phyloP scores from a whole-genome alignment of 2,797 vertebrate genomes.

The Scolopax rusticola region DNA sequence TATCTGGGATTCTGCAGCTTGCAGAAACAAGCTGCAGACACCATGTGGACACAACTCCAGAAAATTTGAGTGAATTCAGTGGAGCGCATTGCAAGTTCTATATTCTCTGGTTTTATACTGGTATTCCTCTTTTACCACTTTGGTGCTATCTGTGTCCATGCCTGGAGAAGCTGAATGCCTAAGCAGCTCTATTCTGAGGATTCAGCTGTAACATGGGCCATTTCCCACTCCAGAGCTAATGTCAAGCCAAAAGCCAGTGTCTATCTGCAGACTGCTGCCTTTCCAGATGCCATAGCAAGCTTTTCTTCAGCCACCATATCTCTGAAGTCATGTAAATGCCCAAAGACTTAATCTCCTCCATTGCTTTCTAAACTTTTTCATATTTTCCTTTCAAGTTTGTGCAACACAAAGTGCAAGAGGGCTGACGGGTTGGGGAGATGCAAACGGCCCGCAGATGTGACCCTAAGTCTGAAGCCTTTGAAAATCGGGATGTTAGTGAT shows the following conservation, averaged over 20 bases:
- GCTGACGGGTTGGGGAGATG: not conserved
- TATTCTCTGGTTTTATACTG: not conserved
- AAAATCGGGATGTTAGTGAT: not conserved
- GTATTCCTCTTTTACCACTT: not conserved
- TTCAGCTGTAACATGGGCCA: not conserved
- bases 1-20: not conserved
- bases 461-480: not conserved
- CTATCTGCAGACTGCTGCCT: not conserved
- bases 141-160: not conserved
- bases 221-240: not conserved
- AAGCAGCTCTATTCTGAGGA: not conserved
- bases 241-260: not conserved
- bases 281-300: not conserved
- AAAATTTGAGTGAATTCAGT: not conserved
- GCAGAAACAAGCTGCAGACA: not conserved
- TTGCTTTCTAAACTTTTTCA: not conserved
- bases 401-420: not conserved
- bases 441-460: not conserved
- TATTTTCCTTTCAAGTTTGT: not conserved
- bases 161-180: not conserved
- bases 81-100: not conserved
- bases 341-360: not conserved
- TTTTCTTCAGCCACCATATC: not conserved
- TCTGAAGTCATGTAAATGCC: not conserved
- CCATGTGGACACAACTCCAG: not conserved